These are phyloP conservation scores for Lymantria dispar DNA, from an alignment of 2,888 invertebrate species.

Conservation along the genomic window DNA sequence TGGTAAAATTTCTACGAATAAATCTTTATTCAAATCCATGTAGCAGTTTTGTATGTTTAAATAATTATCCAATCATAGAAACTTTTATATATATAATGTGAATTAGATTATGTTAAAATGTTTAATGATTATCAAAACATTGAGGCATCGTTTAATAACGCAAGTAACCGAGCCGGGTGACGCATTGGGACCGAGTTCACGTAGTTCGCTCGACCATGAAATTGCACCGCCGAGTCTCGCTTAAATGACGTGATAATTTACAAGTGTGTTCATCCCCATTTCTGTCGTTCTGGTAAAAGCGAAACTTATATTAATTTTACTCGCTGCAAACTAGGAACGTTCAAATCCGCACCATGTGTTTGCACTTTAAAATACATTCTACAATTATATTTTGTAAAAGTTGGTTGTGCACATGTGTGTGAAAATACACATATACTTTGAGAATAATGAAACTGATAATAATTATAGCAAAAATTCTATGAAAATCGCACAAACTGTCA, in stretches of 20 bases:
- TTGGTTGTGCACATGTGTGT: not conserved
- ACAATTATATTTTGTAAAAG: not conserved
- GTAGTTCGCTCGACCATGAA: constrained; percentile 49
- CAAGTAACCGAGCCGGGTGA: constrained; percentile 24
- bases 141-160: constrained; percentile 27
- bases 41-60: too few relatives aligned
- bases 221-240: constrained; percentile 51
- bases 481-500: too few relatives aligned
- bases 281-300: constrained; percentile 33
- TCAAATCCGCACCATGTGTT: constrained; percentile 13
- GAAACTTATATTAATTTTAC: constrained; percentile 43
- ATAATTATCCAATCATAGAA: too few relatives aligned
- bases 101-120: constrained; percentile 5
- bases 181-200: constrained; percentile 30
- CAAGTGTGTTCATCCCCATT: constrained; percentile 49
- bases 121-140: constrained; percentile 16
- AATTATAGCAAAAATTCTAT: too few relatives aligned
- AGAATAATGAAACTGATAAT: not conserved
- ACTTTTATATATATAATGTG: too few relatives aligned
- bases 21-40: too few relatives aligned
- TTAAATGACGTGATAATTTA: constrained; percentile 64
- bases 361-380: constrained; percentile 9
- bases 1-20: too few relatives aligned
- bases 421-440: not conserved
- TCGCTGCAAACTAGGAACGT: constrained; percentile 26